A percentile compares a stretch with the other conserved stretches of the same genome.
Evolutionary conservation across 2,888 invertebrate species (phyloP).

Genomic region (Trisateles emortualis): DNA sequence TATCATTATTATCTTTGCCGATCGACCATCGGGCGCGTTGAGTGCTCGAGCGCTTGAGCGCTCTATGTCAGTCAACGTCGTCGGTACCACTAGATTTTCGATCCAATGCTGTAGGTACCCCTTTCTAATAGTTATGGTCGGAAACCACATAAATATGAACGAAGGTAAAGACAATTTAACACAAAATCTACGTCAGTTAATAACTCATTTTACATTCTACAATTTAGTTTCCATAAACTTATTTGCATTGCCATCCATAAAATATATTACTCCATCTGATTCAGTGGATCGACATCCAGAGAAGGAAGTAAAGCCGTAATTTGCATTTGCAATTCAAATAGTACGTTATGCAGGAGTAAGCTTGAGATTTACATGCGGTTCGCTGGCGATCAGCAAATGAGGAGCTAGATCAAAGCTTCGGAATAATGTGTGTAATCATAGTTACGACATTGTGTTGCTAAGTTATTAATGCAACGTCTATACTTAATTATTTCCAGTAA

Average conservation of each 20-base stretch:
- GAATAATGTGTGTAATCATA: constrained; percentile 14
- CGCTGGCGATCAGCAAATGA: constrained; percentile 32
- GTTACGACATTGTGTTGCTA: background rate
- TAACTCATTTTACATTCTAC: background rate
- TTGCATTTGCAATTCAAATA: constrained; percentile 69
- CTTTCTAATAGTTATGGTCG: too few species aligned
- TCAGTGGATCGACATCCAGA: constrained; percentile 32
- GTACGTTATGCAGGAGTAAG: constrained; percentile 54
- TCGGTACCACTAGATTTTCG: too few species aligned
- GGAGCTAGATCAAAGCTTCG: constrained; percentile 22
- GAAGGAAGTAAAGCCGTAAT: constrained; percentile 50
- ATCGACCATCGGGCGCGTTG: too few species aligned
- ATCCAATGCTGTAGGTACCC: too few species aligned
- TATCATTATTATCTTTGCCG: too few species aligned
- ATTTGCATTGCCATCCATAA: constrained; percentile 18
- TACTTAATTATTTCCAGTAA: background rate
- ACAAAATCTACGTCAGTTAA: background rate
- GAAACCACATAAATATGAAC: background rate
- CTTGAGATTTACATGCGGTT: constrained; percentile 56
- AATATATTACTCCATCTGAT: constrained; percentile 26
- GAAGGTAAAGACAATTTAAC: background rate
- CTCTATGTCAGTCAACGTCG: too few species aligned
- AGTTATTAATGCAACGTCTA: background rate
- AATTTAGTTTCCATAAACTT: background rate
- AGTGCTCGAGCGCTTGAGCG: too few species aligned